phyloP scores from a whole-genome alignment of 1,140 invertebrate genomes.

The Calosoma granatense region DNA sequence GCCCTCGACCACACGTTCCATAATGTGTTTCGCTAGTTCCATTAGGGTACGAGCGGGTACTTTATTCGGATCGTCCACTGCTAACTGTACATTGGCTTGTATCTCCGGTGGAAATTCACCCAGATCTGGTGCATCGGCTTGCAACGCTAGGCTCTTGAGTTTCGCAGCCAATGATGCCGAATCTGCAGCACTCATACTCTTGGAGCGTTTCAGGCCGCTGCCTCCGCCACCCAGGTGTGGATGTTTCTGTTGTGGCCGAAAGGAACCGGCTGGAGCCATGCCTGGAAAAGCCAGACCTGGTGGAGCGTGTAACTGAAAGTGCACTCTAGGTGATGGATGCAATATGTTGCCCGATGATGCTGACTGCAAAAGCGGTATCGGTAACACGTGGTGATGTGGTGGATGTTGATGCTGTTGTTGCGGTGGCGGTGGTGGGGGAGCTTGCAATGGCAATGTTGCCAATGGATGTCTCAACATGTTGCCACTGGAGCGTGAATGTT shows the following conservation, averaged over 20 bases:
- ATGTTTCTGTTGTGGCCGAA: constrained; percentile 15
- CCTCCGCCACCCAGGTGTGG: background rate
- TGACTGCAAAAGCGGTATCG: constrained; percentile 41
- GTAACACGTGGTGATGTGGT: constrained; percentile 29
- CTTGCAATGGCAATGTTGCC: constrained; percentile 20
- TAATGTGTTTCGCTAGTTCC: constrained; percentile 71
- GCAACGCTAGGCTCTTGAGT: constrained; percentile 43
- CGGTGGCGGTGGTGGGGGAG: background rate
- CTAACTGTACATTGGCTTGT: constrained; percentile 58
- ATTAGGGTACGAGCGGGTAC: constrained; percentile 66
- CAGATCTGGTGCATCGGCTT: constrained; percentile 58
- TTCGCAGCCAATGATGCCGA: constrained; percentile 36
- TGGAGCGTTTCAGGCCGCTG: constrained; percentile 61
- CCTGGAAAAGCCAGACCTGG: background rate
- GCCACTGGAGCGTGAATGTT: constrained; percentile 51
- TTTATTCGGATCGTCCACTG: constrained; percentile 70
- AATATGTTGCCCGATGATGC: constrained; percentile 56
- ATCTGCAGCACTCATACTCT: constrained; percentile 66
- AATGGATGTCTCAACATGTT: constrained; percentile 41
- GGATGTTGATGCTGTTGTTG: constrained; percentile 32
- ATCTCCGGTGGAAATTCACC: constrained; percentile 61
- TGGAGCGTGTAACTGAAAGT: constrained; percentile 17
- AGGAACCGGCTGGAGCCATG: background rate
- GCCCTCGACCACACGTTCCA: constrained; percentile 67
- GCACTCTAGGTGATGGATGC: constrained; percentile 34